A percentile compares a stretch with the other conserved stretches of the same genome.
Evolutionary conservation across 2,888 invertebrate species (phyloP).

Genomic region (Calameuta idolon): DNA sequence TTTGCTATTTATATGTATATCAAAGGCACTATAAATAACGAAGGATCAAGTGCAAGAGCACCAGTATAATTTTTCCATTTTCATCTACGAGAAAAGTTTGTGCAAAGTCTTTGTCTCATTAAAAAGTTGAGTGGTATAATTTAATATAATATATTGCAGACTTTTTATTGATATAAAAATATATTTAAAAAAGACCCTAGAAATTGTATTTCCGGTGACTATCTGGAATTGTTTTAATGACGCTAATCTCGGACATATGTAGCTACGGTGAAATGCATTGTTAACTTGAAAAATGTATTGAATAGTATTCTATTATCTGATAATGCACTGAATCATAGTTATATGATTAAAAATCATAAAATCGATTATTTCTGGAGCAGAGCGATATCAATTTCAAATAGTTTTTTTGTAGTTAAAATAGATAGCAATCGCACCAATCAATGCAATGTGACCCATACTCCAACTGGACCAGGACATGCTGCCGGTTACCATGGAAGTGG

Average conservation of each 20-base stretch:
- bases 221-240: not conserved
- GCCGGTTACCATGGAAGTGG: constrained; percentile 44
- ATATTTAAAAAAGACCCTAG: not conserved
- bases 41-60: not conserved
- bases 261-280: not conserved
- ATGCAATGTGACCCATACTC: constrained; percentile 46
- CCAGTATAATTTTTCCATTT: not conserved
- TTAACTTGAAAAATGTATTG: not conserved
- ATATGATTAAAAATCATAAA: not conserved
- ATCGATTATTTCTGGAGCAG: not conserved
- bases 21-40: not conserved
- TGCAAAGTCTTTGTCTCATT: not conserved
- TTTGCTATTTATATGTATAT: not conserved
- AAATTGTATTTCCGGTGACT: not conserved
- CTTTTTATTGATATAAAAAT: not conserved
- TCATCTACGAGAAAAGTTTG: not conserved
- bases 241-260: not conserved
- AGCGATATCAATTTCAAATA: not conserved
- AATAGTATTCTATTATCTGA: not conserved
- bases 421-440: constrained; percentile 46
- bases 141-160: not conserved
- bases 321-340: not conserved
- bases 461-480: constrained; percentile 41
- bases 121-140: not conserved
- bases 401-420: not conserved